Base-by-base conservation (phyloP, 2,113 vertebrate species). In the Myotis davidii region DNA sequence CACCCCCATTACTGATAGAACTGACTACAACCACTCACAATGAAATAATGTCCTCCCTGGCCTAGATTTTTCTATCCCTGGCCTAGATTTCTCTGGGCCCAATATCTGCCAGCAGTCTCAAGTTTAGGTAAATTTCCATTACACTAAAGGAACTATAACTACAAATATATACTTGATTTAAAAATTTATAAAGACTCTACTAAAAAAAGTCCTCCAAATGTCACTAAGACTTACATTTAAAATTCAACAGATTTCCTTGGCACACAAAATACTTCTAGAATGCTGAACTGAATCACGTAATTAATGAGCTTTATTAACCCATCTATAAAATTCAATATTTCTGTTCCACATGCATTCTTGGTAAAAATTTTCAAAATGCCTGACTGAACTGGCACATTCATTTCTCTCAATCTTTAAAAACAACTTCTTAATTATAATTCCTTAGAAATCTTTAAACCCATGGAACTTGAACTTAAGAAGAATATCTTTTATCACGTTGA, bases 181-280 rank as follows among this genome's bases (percentile, higher is more conserved):
- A 90, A 59, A 78, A 48, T 18, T 78, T 39, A 64, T 42, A 76
- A 69, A 83, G 91, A 67, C 37, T 61, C n/a, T 70, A 64, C 61
- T 91, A 64, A 69, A 79, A 84, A 37, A 88, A 86, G 16, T 82
- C 42, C 89, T 97, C 73, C 88, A 94, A 70, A 78, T 88, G 23
- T 59, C 61, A 61, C 39, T 85, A 90, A 94, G 29, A 92, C n/a
- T 74, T 93, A 8, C 8, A 94, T 72, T 94, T 61, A 95, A 96
- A 95, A 96, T 67, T 59, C 56, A 92, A 21, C 5, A 82, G 20
- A 90, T 69, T 61, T 92, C 11, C 23, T 23, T 67, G 13, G 25
- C 54, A 82, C 42, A 90, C 16, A 87, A 74, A 94, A 84, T 45
- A 96, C 12, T 79, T 96, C 77, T 0, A 91, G 23, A 97, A 96